Conservation (phyloP, 2,113 vertebrate genomes). For the Rutilus rutilus region DNA sequence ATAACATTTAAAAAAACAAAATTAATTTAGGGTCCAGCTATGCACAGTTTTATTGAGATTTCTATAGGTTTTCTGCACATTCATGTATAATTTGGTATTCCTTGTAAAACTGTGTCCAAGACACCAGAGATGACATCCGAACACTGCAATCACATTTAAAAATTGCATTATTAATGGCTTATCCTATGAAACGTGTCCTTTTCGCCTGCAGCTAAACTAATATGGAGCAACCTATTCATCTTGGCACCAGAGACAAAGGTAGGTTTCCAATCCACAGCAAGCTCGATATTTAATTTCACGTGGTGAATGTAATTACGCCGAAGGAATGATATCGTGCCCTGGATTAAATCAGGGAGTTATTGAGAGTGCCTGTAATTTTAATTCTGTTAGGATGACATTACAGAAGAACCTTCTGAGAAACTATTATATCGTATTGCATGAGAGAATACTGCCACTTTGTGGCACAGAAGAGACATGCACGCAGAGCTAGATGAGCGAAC, state of each 20-base stretch:
- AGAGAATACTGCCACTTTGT: conserved; percentile 68
- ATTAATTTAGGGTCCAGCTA: background rate
- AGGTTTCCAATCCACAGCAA: conserved; percentile 37
- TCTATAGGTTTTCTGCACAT: background rate
- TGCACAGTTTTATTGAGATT: background rate
- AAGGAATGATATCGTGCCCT: conserved; percentile 46
- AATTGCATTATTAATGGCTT: conserved; percentile 36
- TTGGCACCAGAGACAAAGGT: conserved; percentile 42
- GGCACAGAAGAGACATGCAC: conserved; percentile 45
- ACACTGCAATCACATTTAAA: background rate
- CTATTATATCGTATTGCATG: conserved; percentile 27
- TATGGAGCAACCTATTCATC: conserved; percentile 47
- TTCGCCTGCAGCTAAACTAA: conserved; percentile 49
- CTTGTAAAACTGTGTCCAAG: background rate
- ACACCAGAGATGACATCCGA: background rate
- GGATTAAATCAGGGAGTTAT: conserved; percentile 54
- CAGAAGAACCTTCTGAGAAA: background rate
- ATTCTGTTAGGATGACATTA: conserved; percentile 34
- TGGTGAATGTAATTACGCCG: conserved; percentile 51
- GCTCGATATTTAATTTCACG: conserved; percentile 47
- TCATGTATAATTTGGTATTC: background rate
- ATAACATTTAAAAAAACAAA: background rate
- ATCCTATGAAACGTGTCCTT: conserved; percentile 49
- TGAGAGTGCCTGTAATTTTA: conserved; percentile 49
- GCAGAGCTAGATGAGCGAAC: background rate